phyloP scores from a whole-genome alignment of 2,888 invertebrate species.

The Eucera pruinosa region DNA sequence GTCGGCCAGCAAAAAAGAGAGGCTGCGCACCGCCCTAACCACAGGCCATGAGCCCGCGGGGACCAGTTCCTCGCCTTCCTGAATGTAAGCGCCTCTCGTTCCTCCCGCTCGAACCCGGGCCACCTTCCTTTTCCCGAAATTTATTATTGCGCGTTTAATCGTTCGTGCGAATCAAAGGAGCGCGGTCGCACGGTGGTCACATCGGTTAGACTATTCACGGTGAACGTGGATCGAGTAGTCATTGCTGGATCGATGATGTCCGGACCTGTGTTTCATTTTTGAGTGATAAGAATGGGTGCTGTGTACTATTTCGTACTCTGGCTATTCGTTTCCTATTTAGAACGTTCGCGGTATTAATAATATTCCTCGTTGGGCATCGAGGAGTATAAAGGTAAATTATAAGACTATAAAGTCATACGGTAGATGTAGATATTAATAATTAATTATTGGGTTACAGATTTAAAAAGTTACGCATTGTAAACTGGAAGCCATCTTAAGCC shows the following conservation, averaged over 20 bases:
- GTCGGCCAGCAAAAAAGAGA: constrained; percentile 81
- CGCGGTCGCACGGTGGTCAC: constrained; percentile 33
- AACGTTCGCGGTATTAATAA: no score
- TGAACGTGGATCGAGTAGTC: background rate
- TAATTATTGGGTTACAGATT: no score
- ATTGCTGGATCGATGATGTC: background rate
- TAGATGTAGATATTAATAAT: no score
- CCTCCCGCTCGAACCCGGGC: constrained; percentile 22
- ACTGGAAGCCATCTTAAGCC: no score
- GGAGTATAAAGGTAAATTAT: no score
- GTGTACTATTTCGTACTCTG: no score
- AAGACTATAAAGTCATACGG: no score
- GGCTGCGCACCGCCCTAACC: constrained; percentile 84
- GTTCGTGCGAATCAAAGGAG: constrained; percentile 44
- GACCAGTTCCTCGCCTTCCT: constrained; percentile 65
- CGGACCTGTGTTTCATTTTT: background rate
- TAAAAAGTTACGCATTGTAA: no score
- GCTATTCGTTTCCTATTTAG: no score
- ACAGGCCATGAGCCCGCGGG: constrained; percentile 82
- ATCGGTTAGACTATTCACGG: background rate
- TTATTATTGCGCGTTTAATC: constrained; percentile 67
- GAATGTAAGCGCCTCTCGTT: constrained; percentile 44
- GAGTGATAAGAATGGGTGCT: no score
- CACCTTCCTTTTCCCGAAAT: constrained; percentile 63
- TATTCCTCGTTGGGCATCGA: no score